Base-by-base conservation (phyloP, 2,888 invertebrate genomes). In the Meteorus colon region DNA sequence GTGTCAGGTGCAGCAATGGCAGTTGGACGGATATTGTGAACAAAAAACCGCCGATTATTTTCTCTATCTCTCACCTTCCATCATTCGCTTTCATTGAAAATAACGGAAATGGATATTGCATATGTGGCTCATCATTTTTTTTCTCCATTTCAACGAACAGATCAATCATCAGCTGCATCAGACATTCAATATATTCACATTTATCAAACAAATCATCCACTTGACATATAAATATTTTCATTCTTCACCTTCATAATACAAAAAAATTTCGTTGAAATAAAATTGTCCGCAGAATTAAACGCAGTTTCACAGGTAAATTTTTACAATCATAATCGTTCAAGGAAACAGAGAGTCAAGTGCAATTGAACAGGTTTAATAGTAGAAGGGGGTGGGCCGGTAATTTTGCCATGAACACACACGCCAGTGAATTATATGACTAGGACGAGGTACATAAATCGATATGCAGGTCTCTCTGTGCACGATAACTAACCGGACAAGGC, bases 21-120 rank as follows among this genome's bases (percentile, higher is more conserved):
- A 51, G 51, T 68, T n/a, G 29, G 19, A 24, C 69, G 19, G 69
- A 69, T 59, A 69, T 69, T 34, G 55, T 68, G 67, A 48, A 68
- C 68, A 51, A 67, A 67, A 45, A 48, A 48, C 48, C n/a, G n/a
- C 68, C 55, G 68, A 51, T 68, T 2, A 48, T 48, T 48, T 41
- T n/a, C n/a, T 16, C 48, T 48, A 68, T 29, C 68, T 68, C 68
- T 68, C 68, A 31, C 51, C 51, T 55, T 31, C 51, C 68, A 68
- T 68, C 51, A 41, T 27, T 68, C 31, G 10, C 45, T 68, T n/a
- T 65, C 34, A n/a, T 65, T 68, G 16, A 29, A 24, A 45, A 48
- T 51, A 51, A 51, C 51, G 51, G 51, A 34, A 68, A 68, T 68
- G 31, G 68, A 51, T 55, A 68, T 31, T 14, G 16, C 48, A 48